Evolutionary conservation across 2,113 vertebrate species (phyloP), one percentile per base, ranked within the genome.

Genomic region (Cynoglossus semilaevis): DNA sequence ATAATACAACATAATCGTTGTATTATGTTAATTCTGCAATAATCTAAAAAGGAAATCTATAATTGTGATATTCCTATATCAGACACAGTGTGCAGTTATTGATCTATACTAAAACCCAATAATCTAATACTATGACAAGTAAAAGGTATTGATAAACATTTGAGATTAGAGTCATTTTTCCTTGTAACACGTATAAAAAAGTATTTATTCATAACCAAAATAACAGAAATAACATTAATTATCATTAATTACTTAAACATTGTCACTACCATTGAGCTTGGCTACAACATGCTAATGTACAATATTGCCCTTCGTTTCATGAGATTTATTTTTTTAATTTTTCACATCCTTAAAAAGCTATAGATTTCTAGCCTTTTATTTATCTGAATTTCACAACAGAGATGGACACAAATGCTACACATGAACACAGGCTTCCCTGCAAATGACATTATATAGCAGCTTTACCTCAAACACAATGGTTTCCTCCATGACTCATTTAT

Each of bases 191-290:
- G 78, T 89, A 85, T 60, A 87, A 89, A 89, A n/a, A 87, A 70
- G 19, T 72, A 58, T 87, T 88, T 87, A 87, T 84, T 81, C 70
- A 82, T 73, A 77, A 76, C 63, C 72, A 85, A 81, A 81, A 72
- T 48, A 15, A 57, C 65, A 75, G 61, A 56, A 50, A 74, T 34
- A 56, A 73, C 67, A 81, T 55, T 29, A 29, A 79, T 71, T 64
- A 29, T 2, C 67, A 81, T 55, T 29, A 29, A 79, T 71, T 64
- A 29, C 3, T 55, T 29, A 55, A n/a, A 77, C 40, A 22, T 60
- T 1, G 60, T 58, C 35, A 67, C 56, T 52, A 56, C 58, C 42
- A 54, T 36, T 19, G 16, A 55, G 55, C 65, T 63, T 36, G 40
- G 14, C 63, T 72, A 76, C 67, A 67, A 59, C 65, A 74, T 73